Base-by-base conservation (phyloP, 2,113 vertebrate genomes). In the Oncorhynchus mykiss region DNA sequence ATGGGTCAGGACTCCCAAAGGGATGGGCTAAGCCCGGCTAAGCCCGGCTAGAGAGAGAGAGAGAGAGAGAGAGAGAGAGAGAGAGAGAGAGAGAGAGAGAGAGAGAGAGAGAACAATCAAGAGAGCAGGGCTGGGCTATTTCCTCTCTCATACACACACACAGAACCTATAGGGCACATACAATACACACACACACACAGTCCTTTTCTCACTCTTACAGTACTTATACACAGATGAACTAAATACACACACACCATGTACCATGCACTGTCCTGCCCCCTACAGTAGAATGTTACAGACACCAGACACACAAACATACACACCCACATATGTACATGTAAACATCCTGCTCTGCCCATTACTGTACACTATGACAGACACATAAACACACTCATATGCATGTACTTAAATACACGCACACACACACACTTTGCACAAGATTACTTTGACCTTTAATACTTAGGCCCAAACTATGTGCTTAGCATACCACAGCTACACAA, bases 81-180 rank as follows among this genome's bases (percentile, higher is more conserved):
- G 31, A 34, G 31, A 34, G 31, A 34, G 31, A 31, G 31, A 31
- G 31, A 31, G 31, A 31, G 31, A 31, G 31, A 31, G 31, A 39
- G 34, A 39, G 34, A 86, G 75, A 54, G 71, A 25, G 60, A 87
- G 80, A 79, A 89, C 91, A 92, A 91, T 93, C 86, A 88, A 51
- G 24, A 89, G 86, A 88, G 86, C 80, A 82, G 85, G 87, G 88
- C 81, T 64, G 81, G 77, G 85, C 62, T 75, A 73, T 80, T 91
- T 91, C 89, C 88, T 86, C 80, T 24, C 73, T 54, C 71, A 48
- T 54, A 18, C 14, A 16, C 51, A 54, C 49, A 54, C 24, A 27
- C 27, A 24, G 9, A 11, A 2, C 9, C 39, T 11, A 45, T 2
- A 45, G 2, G 9, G 39, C 39, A 45, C 39, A 45, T 45, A 45